phyloP scores from a whole-genome alignment of 2,888 invertebrate genomes.

The Siphlonurus alternatus region DNA sequence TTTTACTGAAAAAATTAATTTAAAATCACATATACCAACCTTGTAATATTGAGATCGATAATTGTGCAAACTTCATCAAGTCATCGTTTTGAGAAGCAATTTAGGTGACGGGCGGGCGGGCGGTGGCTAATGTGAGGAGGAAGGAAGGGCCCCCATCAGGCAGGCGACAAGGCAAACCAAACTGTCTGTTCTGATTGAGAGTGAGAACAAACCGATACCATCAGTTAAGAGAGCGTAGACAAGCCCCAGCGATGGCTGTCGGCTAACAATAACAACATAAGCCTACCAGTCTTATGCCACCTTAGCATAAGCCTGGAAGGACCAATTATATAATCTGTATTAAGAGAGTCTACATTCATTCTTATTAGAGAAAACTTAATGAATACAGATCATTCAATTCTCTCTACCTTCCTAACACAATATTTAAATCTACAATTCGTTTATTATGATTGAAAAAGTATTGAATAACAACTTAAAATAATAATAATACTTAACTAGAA shows the following conservation, averaged over 20 bases:
- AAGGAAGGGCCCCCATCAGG: constrained; percentile 2
- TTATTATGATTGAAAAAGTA: too few relatives aligned
- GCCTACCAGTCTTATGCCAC: background rate
- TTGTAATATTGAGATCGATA: background rate
- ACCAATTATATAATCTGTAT: too few relatives aligned
- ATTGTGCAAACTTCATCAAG: background rate
- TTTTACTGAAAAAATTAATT: too few relatives aligned
- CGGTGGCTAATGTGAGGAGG: background rate
- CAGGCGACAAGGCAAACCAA: constrained; percentile 13
- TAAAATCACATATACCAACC: background rate
- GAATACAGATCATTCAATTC: too few relatives aligned
- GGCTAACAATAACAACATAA: too few relatives aligned
- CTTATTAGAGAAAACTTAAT: too few relatives aligned
- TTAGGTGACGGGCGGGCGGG: background rate
- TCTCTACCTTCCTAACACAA: too few relatives aligned
- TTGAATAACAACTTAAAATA: too few relatives aligned
- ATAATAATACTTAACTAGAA: too few relatives aligned
- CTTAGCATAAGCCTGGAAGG: too few relatives aligned
- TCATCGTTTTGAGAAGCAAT: background rate
- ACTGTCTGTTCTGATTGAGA: constrained; percentile 15
- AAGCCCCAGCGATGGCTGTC: background rate
- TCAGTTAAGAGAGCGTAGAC: background rate
- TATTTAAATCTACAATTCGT: too few relatives aligned
- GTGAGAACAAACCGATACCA: constrained; percentile 14
- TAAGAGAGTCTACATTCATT: too few relatives aligned